Base-by-base conservation (phyloP, 2,113 vertebrate genomes). In the Fukomys damarensis region DNA sequence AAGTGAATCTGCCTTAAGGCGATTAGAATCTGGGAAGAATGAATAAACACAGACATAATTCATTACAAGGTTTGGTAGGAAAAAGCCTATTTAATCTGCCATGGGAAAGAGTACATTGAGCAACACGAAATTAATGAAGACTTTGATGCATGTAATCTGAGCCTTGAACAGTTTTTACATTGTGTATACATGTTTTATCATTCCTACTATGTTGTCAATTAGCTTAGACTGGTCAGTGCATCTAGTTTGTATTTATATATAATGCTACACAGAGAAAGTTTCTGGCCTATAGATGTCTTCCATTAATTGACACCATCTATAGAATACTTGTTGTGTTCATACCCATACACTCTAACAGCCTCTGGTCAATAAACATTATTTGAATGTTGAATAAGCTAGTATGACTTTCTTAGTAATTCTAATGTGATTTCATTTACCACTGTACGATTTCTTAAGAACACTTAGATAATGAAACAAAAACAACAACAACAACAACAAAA, bases 401-500 rank as follows among this genome's bases (percentile, higher is more conserved):
- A 85, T 56, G 58, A 96, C 7, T 90, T 95, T 92, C 38, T 94
- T 43, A 87, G 93, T 68, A 92, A 35, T 87, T 84, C 93, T 35
- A 91, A 85, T 96, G 80, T 10, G 4, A 94, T 91, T 86, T 95
- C 76, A 91, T 54, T 95, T 94, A 91, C n/a, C 52, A 76, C 68
- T 80, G 90, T 54, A 81, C 68, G 82, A 54, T 94, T 96, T 97
- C 89, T 76, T 87, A 89, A 92, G 94, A 94, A 94, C 32, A 66
- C 35, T 94, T 86, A 79, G 38, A 59, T 93, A 49, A 89, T 74
- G n/a, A 93, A 94, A 94, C 1, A 7, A 96, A 90, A 63, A 49
- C 16, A 83, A 74, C 7, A 43, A 82, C 38, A 90, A 95, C 68
- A 80, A 74, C 91, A 88, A 70, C 92, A 96, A 88, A 88, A 70